Conservation (phyloP, 2,113 vertebrate genomes). For the Tenebrosternarchus preto region DNA sequence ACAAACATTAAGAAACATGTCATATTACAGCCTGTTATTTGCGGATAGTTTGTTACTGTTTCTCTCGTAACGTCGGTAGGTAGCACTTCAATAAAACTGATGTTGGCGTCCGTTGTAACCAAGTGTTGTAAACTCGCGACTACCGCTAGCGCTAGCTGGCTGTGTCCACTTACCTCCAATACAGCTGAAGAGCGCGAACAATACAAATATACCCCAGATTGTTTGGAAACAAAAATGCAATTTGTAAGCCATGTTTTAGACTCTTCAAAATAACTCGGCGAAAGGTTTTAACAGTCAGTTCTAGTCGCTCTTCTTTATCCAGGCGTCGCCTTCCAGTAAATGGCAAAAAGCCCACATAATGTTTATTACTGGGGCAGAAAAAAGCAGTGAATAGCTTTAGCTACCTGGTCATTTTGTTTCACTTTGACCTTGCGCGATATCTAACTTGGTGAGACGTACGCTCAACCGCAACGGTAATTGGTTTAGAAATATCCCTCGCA, state of each 20-base stretch:
- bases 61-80: too few species aligned
- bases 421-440: background rate
- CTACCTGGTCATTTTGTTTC: conserved; percentile 15
- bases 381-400: background rate
- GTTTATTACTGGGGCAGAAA: background rate
- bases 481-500: background rate
- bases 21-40: too few species aligned
- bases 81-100: too few species aligned
- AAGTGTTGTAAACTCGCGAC: too few species aligned
- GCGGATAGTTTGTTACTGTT: too few species aligned
- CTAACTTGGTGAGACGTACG: background rate
- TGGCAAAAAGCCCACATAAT: conserved; percentile 34
- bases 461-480: background rate
- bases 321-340: conserved; percentile 41
- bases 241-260: conserved; percentile 34
- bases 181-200: conserved; percentile 38
- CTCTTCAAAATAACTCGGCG: background rate
- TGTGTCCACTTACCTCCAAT: conserved; percentile 42
- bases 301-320: conserved; percentile 20
- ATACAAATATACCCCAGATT: conserved; percentile 10
- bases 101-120: too few species aligned
- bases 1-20: too few species aligned
- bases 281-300: background rate
- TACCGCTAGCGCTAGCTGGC: background rate
- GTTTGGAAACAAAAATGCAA: background rate